These are phyloP conservation scores for Sciurus niger DNA, from an alignment of 2,113 vertebrate species.

Conservation along the genomic window DNA sequence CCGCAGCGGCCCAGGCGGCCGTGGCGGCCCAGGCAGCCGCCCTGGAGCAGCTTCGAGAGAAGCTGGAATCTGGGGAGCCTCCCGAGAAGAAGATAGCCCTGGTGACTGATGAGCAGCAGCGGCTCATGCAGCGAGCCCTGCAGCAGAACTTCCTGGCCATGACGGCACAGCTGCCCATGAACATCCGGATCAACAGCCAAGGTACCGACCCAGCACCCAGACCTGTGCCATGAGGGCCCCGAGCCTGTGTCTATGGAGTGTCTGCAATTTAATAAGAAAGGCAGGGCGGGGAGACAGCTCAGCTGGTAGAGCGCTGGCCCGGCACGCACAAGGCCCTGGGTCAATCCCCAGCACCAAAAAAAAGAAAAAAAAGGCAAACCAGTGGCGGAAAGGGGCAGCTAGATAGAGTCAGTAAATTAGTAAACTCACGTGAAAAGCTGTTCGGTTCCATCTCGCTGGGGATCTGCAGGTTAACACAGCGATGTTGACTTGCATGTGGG, in stretches of 20 bases:
- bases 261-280: not conserved
- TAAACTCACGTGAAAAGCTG: too few species aligned
- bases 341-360: too few species aligned
- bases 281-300: too few species aligned
- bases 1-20: constrained; percentile 90
- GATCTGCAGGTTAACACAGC: too few species aligned
- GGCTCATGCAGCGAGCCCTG: constrained; percentile 95
- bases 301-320: too few species aligned
- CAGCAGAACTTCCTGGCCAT: constrained; percentile 98
- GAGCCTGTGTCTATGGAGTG: not conserved
- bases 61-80: constrained; percentile 96
- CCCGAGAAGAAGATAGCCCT: constrained; percentile 97
- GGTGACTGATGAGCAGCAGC: constrained; percentile 94
- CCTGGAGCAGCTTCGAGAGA: constrained; percentile 97
- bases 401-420: too few species aligned
- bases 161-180: constrained; percentile 98
- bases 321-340: too few species aligned
- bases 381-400: not conserved
- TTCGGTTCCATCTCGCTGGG: not conserved
- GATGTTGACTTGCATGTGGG: not conserved
- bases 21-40: constrained; percentile 94
- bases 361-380: not conserved
- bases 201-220: constrained; percentile 85
- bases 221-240: not conserved
- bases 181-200: constrained; percentile 98